Conservation (phyloP, 2,888 invertebrate genomes). For the Synergus itoensis region DNA sequence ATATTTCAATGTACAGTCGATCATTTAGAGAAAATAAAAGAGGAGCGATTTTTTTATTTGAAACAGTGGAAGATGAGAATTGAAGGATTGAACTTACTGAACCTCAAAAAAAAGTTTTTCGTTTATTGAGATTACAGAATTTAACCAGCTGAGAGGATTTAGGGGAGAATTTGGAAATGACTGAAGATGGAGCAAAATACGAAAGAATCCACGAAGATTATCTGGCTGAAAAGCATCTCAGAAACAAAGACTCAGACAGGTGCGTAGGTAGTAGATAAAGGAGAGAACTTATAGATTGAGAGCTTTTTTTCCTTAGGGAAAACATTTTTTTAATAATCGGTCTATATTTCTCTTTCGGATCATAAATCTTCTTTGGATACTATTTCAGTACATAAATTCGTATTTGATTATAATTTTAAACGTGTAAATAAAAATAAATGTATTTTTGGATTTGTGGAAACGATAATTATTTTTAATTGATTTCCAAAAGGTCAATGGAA, state of each 20-base stretch:
- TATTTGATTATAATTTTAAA: too few relatives aligned
- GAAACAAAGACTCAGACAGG: slow-evolving; percentile 24
- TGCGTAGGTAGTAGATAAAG: background rate
- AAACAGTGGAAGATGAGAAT: background rate
- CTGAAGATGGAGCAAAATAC: slow-evolving; percentile 1
- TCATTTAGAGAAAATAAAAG: background rate
- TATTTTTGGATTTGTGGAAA: too few relatives aligned
- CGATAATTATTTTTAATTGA: too few relatives aligned
- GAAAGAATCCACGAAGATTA: background rate
- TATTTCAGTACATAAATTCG: too few relatives aligned
- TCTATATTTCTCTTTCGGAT: background rate
- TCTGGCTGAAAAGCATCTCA: background rate
- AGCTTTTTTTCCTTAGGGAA: background rate
- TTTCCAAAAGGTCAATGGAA: background rate
- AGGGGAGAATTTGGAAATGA: slow-evolving; percentile 5
- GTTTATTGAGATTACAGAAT: background rate
- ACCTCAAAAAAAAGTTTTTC: background rate
- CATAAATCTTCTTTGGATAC: too few relatives aligned
- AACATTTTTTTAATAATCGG: background rate
- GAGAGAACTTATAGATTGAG: background rate
- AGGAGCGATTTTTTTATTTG: background rate
- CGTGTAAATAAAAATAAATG: too few relatives aligned
- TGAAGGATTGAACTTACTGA: background rate
- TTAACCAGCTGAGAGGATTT: background rate
- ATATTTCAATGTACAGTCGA: too few relatives aligned